Base-by-base conservation (phyloP, 2,888 invertebrate species). In the Agapetus fuscipes region DNA sequence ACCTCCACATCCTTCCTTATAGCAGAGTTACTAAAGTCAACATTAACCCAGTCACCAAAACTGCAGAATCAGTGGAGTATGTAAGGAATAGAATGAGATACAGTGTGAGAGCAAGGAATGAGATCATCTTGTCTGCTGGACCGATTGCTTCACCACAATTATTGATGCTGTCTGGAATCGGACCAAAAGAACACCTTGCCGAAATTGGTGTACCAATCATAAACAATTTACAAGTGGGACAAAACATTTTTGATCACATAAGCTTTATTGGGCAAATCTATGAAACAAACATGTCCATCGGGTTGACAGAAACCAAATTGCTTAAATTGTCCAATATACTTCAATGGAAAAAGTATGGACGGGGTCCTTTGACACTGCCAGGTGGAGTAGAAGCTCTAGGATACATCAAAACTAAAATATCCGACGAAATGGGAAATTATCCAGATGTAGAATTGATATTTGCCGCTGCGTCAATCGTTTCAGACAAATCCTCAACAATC, bases 141-240 rank as follows among this genome's bases (percentile, higher is more conserved):
- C 76, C 90, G 2, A 81, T 95, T 48, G 88, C 86, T 52, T 83
- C 89, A 0, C 90, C 94, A 0, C 93, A 95, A 58, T 57, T 95
- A 2, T 69, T 95, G 9, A 87, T 93, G 85, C 59, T 94, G 3
- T 89, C 89, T 4, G 90, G 90, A 1, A 54, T 76, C n/a, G 76
- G 76, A 2, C 75, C 75, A 0, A 60, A 53, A 42, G 56, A 72
- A 28, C 67, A 80, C 51, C 58, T 80, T 2, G 52, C 58, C 15
- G 60, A 66, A 3, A 56, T 72, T 1, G 66, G 66, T 0, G 70
- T 83, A 45, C 73, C 76, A 0, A 57, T 81, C 0, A 51, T 82
- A 2, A 61, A 74, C 46, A 69, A 80, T 49, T 60, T 83, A 12
- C 81, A 80, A 0, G 81, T 85, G 1, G 85, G 84, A 1, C 58